phyloP scores from a whole-genome alignment of 2,797 vertebrate species.

The Phrynocephalus forsythii region DNA sequence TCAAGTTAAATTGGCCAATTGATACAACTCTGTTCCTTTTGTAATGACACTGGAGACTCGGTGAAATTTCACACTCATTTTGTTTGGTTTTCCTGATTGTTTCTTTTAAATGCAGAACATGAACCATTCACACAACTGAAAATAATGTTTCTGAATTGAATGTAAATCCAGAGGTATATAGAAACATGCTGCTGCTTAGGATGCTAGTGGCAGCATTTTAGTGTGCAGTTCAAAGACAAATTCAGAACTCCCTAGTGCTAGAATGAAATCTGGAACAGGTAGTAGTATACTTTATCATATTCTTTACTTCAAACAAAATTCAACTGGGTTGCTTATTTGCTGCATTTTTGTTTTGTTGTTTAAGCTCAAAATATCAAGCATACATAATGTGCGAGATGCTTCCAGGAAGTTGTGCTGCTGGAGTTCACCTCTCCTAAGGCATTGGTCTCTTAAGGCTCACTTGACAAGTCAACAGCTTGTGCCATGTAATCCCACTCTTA shows the following conservation, averaged over 20 bases:
- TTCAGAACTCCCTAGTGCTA: neutral
- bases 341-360: conserved; percentile 1
- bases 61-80: conserved; percentile 67
- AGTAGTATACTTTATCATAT: neutral
- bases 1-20: conserved; percentile 69
- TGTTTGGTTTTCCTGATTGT: conserved; percentile 67
- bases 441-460: too few species aligned
- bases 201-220: conserved; percentile 3
- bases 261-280: neutral
- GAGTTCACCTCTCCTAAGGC: neutral
- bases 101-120: conserved; percentile 59
- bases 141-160: conserved; percentile 62
- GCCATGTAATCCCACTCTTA: too few species aligned
- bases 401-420: neutral
- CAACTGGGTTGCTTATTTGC: neutral
- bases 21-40: conserved; percentile 50
- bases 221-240: conserved; percentile 9
- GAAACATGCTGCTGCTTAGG: conserved; percentile 16
- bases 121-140: conserved; percentile 49
- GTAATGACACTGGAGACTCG: conserved; percentile 42
- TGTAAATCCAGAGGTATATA: conserved; percentile 46
- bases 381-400: neutral
- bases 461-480: too few species aligned
- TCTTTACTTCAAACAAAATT: neutral
- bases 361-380: neutral